These are phyloP conservation scores for Caenorhabditis becei DNA, from an alignment of 2,888 invertebrate genomes.

Conservation along the genomic window DNA sequence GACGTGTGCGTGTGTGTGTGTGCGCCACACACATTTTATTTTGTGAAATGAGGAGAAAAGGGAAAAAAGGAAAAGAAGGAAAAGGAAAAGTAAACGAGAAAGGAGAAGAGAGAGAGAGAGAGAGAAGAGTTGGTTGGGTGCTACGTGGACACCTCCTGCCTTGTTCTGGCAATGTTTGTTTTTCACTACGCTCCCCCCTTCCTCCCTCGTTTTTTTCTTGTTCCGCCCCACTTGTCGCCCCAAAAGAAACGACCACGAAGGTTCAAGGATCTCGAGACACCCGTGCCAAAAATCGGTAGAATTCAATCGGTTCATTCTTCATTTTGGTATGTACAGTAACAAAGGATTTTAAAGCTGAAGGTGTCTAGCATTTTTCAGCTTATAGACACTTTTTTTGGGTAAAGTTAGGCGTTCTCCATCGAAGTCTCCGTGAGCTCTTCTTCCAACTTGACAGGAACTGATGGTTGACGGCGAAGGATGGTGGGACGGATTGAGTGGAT, in stretches of 20 bases:
- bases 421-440: slow-evolving; percentile 51
- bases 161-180: slow-evolving; percentile 7
- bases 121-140: slow-evolving; percentile 12
- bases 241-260: slow-evolving; percentile 13
- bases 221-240: background rate
- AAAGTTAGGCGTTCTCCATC: slow-evolving; percentile 35
- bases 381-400: slow-evolving; percentile 28
- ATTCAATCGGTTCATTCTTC: slow-evolving; percentile 30
- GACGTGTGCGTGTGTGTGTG: background rate
- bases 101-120: slow-evolving; percentile 15
- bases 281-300: background rate
- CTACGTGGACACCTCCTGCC: slow-evolving; percentile 15
- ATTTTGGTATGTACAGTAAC: background rate
- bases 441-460: slow-evolving; percentile 52
- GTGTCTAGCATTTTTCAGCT: slow-evolving; percentile 63
- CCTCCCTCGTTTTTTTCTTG: background rate
- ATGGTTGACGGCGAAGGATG: slow-evolving; percentile 64
- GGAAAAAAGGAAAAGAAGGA: background rate
- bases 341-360: background rate
- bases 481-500: slow-evolving; percentile 71
- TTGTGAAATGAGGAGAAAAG: slow-evolving; percentile 14
- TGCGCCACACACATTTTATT: slow-evolving; percentile 30
- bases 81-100: slow-evolving; percentile 11
- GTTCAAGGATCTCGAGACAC: slow-evolving; percentile 24
- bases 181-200: background rate